phyloP scores from a whole-genome alignment of 2,797 vertebrate species.

The Enteromius unitaeniatus region DNA sequence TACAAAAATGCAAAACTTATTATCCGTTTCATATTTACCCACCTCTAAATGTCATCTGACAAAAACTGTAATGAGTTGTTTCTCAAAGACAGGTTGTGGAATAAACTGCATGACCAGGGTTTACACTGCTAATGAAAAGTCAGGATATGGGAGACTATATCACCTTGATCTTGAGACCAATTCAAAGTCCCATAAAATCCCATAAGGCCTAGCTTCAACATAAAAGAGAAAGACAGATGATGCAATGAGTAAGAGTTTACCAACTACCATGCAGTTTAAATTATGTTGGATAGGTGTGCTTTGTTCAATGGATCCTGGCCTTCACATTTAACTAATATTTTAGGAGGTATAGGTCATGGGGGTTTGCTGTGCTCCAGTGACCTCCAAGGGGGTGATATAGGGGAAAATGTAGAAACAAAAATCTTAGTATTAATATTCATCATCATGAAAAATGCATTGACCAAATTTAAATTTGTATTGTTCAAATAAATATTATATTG shows the following conservation, averaged over 20 bases:
- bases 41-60: background rate
- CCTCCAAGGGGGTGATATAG: background rate
- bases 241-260: background rate
- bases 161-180: background rate
- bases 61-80: background rate
- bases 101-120: background rate
- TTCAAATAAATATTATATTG: background rate
- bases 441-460: background rate
- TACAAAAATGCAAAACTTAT: background rate
- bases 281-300: background rate
- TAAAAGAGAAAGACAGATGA: conserved; percentile 10
- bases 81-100: background rate
- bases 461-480: background rate
- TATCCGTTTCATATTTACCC: background rate
- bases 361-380: background rate
- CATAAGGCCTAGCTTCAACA: background rate
- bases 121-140: background rate
- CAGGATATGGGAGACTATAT: background rate
- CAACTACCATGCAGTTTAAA: background rate
- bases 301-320: background rate
- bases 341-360: background rate
- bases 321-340: background rate
- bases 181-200: background rate
- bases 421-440: background rate
- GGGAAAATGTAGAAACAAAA: background rate